A percentile compares a stretch with the other conserved stretches of the same genome.
phyloP scores from a whole-genome alignment of 1,140 invertebrate species.

The Leptopilina boulardi region DNA sequence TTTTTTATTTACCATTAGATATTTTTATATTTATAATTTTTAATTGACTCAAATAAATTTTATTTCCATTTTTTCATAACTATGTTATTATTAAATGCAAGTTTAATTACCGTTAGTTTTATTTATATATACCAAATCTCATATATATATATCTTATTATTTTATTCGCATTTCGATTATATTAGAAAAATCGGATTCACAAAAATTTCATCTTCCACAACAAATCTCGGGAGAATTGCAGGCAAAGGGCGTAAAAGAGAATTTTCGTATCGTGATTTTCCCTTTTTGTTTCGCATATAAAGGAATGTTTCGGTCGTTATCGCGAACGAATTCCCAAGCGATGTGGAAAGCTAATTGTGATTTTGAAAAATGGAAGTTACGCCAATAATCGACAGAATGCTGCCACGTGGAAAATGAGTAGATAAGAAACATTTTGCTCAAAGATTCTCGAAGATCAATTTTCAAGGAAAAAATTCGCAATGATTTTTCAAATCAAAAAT shows the following conservation, averaged over 20 bases:
- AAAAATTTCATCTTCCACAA: background rate
- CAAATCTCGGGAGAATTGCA: background rate
- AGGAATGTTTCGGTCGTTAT: background rate
- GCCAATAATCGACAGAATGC: background rate
- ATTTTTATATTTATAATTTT: too few species aligned
- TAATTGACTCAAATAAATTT: too few species aligned
- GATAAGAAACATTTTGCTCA: background rate
- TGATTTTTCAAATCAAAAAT: background rate
- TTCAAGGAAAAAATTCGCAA: background rate
- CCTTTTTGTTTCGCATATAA: background rate
- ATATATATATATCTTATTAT: too few species aligned
- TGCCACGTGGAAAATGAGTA: background rate
- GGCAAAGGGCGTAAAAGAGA: background rate
- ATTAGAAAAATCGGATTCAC: background rate
- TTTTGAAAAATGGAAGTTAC: background rate
- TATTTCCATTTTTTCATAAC: too few species aligned
- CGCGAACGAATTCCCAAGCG: background rate
- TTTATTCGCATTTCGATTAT: background rate
- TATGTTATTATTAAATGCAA: too few species aligned
- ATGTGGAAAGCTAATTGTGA: slow-evolving; percentile 2
- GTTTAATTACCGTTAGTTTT: too few species aligned
- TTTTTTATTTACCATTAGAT: too few species aligned
- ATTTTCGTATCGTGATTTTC: slow-evolving; percentile 13
- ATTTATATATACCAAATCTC: too few species aligned
- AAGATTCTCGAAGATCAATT: too few species aligned